Evolutionary conservation across 2,888 invertebrate species (phyloP).

Genomic region (Scaeva pyrastri): DNA sequence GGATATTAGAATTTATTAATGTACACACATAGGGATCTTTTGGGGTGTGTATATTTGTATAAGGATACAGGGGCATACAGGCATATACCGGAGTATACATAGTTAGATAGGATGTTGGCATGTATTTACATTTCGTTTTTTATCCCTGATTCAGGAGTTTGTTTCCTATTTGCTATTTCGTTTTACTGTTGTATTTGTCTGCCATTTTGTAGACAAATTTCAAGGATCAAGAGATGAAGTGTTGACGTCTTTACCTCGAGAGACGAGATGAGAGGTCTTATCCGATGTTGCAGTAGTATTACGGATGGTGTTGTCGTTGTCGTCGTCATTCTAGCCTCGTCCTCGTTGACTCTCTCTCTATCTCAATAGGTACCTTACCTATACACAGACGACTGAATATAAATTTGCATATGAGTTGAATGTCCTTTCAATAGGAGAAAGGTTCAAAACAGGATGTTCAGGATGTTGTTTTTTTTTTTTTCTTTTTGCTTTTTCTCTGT

Average conservation of each 20-base stretch:
- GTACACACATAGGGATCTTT: conserved; percentile 48
- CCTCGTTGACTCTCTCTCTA: conserved; percentile 55
- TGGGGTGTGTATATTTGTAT: conserved; percentile 14
- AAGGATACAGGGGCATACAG: neutral
- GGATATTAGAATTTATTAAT: conserved; percentile 75
- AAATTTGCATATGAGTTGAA: conserved; percentile 75
- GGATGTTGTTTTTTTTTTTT: conserved; percentile 54
- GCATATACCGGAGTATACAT: neutral
- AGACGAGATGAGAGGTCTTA: conserved; percentile 76
- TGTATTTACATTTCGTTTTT: conserved; percentile 69
- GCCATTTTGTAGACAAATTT: conserved; percentile 76
- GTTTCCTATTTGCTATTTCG: conserved; percentile 58
- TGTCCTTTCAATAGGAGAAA: conserved; percentile 71
- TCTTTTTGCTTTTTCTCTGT: neutral
- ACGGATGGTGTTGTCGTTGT: conserved; percentile 67
- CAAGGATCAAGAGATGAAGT: conserved; percentile 75
- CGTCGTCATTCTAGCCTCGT: conserved; percentile 36
- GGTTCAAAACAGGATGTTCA: conserved; percentile 73
- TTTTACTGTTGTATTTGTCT: conserved; percentile 64
- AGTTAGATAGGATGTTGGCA: neutral
- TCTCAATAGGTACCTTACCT: too few species aligned
- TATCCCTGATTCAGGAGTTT: conserved; percentile 48
- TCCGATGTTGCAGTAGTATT: conserved; percentile 71
- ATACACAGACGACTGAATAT: conserved; percentile 58
- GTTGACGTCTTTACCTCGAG: conserved; percentile 76